Evolutionary conservation across 2,888 invertebrate species (phyloP).

Genomic region (Atethmia centrago): DNA sequence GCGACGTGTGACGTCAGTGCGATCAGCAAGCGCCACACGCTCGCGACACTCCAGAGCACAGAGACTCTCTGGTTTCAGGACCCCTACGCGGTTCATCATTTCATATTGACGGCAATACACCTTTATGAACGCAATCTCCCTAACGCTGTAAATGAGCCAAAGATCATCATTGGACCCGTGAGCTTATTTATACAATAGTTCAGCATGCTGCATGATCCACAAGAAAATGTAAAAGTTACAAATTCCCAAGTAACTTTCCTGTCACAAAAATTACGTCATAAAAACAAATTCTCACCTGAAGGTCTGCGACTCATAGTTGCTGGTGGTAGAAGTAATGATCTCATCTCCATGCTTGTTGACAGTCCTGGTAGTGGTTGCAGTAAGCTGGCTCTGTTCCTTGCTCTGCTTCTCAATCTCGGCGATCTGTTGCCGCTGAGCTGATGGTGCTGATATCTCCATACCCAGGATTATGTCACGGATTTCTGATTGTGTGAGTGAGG

Average conservation of each 20-base stretch:
- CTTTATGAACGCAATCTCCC: neutral
- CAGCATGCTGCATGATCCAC: too few relatives aligned
- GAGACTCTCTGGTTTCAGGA: slow-evolving; percentile 86
- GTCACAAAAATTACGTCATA: too few relatives aligned
- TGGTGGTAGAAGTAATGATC: slow-evolving; percentile 99
- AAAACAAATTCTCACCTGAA: slow-evolving; percentile 90
- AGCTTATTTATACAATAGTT: too few relatives aligned
- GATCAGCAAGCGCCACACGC: slow-evolving; percentile 73
- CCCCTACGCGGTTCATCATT: slow-evolving; percentile 89
- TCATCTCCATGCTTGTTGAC: slow-evolving; percentile 99
- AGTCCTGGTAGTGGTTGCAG: slow-evolving; percentile 99
- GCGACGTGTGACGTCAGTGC: slow-evolving; percentile 64
- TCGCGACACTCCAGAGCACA: slow-evolving; percentile 84
- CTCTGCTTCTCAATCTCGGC: slow-evolving; percentile 99
- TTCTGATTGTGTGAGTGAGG: slow-evolving; percentile 99
- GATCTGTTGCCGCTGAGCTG: slow-evolving; percentile 99
- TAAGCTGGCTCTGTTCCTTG: slow-evolving; percentile 99
- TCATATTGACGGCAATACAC: slow-evolving; percentile 45
- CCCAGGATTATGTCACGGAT: slow-evolving; percentile 99
- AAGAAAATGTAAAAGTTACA: neutral
- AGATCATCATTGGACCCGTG: too few relatives aligned
- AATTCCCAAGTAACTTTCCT: neutral
- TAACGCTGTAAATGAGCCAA: neutral
- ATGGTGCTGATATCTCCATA: slow-evolving; percentile 99
- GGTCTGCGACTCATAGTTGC: slow-evolving; percentile 99